These are phyloP conservation scores for Enteromius paludinosus DNA, from an alignment of 2,797 vertebrate species.

Conservation along the genomic window DNA sequence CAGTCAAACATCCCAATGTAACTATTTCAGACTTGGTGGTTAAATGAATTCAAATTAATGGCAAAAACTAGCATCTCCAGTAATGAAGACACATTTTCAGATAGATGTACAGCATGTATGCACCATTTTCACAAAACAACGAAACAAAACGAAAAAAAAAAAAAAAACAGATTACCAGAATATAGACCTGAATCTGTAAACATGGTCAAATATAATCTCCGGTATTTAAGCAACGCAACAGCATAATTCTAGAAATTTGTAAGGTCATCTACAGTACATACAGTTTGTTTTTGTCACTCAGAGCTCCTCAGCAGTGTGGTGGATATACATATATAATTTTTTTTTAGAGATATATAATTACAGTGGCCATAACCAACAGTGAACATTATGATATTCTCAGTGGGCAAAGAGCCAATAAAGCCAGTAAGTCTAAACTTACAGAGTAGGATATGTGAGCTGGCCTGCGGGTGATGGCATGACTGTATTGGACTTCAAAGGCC, in stretches of 20 bases:
- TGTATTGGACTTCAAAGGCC: constrained; percentile 39
- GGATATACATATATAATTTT: not conserved
- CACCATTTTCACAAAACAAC: not conserved
- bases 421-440: constrained; percentile 39
- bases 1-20: too few species aligned
- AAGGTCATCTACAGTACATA: not conserved
- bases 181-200: not conserved
- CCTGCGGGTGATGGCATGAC: constrained; percentile 33
- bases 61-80: not conserved
- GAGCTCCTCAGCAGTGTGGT: not conserved
- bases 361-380: constrained; percentile 32
- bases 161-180: not conserved
- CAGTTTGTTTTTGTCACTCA: not conserved
- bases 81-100: not conserved
- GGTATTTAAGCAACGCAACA: not conserved
- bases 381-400: constrained; percentile 44
- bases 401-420: constrained; percentile 24
- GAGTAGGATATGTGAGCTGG: constrained; percentile 19
- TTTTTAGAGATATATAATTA: constrained; percentile 30
- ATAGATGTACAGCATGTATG: not conserved
- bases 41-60: not conserved
- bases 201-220: not conserved
- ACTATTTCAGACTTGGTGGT: too few species aligned
- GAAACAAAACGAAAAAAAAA: not conserved
- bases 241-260: not conserved